Percentiles rank a stretch among this genome's conserved stretches.
phyloP scores from a whole-genome alignment of 2,888 invertebrate species.

The Acrobasis repandana region DNA sequence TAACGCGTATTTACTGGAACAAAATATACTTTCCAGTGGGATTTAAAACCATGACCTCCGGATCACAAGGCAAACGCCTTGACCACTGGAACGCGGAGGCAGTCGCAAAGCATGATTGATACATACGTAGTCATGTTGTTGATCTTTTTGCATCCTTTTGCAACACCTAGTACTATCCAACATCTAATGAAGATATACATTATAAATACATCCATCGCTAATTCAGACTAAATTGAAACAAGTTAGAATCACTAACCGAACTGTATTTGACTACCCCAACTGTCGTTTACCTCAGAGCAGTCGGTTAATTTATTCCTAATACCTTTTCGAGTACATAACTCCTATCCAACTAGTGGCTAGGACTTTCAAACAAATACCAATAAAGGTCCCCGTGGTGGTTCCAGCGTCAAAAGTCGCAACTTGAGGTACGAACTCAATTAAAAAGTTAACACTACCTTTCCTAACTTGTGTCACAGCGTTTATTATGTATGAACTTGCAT shows the following conservation, averaged over 20 bases:
- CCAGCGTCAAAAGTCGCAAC: constrained; percentile 21
- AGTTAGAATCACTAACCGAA: neutral
- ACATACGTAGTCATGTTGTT: too few species aligned
- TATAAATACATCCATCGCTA: too few species aligned
- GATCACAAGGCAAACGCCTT: too few species aligned
- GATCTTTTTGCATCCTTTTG: too few species aligned
- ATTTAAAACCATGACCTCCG: too few species aligned
- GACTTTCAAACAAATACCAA: constrained; percentile 19
- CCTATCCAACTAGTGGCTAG: neutral
- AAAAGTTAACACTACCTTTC: constrained; percentile 15
- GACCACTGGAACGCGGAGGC: too few species aligned
- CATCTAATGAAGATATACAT: too few species aligned
- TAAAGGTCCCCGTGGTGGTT: constrained; percentile 9
- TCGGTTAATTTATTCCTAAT: constrained; percentile 14
- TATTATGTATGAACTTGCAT: constrained; percentile 14
- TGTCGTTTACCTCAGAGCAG: neutral
- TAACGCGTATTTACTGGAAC: too few species aligned
- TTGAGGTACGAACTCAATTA: constrained; percentile 20
- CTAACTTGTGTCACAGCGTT: constrained; percentile 10
- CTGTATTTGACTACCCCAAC: neutral
- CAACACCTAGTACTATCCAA: too few species aligned
- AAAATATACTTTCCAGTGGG: too few species aligned
- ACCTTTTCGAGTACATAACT: constrained; percentile 8
- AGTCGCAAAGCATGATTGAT: too few species aligned
- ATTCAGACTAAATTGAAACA: too few species aligned